Percentiles rank a stretch among this genome's conserved stretches.
phyloP scores from a whole-genome alignment of 2,797 vertebrate genomes.

The Pseudocheirus occidentalis region DNA sequence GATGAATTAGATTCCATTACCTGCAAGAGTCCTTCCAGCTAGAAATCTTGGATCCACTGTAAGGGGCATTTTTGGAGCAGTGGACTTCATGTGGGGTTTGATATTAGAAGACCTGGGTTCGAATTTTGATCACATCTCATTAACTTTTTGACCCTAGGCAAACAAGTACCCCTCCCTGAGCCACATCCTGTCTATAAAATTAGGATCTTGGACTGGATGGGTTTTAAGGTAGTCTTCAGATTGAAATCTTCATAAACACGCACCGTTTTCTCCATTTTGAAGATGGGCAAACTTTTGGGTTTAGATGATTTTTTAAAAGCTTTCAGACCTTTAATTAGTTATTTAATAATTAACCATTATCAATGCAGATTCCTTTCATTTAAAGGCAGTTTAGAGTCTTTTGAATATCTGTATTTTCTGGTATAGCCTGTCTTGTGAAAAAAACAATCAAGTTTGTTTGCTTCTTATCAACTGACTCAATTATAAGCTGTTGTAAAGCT shows the following conservation, averaged over 20 bases:
- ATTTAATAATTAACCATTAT: background rate
- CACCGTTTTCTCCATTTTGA: background rate
- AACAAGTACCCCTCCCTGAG: background rate
- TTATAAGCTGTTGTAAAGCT: background rate
- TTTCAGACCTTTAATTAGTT: background rate
- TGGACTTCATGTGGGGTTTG: background rate
- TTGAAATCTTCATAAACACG: background rate
- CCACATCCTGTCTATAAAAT: background rate
- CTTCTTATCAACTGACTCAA: constrained; percentile 8
- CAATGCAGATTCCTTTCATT: background rate
- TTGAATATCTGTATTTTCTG: background rate
- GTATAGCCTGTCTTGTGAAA: background rate
- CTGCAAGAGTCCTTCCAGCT: background rate
- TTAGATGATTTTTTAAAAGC: background rate
- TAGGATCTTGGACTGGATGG: background rate
- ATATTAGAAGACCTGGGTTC: background rate
- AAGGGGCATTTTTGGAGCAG: background rate
- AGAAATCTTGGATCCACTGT: background rate
- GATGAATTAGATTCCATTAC: background rate
- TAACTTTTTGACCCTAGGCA: background rate
- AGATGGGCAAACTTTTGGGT: background rate
- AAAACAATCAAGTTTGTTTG: constrained; percentile 25
- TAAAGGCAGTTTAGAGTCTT: background rate
- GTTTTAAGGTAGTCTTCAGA: too few species aligned
- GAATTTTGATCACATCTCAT: background rate